phyloP scores from a whole-genome alignment of 2,113 vertebrate species.

The Labeo catla region DNA sequence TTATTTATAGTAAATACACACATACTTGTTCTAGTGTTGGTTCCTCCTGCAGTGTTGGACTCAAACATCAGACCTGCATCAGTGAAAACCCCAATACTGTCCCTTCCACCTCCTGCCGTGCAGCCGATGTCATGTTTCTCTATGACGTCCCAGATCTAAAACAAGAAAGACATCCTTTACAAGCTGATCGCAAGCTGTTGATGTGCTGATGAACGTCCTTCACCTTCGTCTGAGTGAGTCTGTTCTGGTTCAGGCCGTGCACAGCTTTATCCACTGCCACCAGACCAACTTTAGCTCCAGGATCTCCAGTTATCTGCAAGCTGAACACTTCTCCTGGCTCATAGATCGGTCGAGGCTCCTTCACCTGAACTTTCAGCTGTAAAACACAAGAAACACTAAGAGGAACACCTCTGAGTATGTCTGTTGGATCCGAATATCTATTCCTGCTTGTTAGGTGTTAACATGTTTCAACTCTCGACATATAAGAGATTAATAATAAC shows the following conservation, averaged over 20 bases:
- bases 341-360: slow-evolving; percentile 14
- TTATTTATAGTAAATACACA: neutral
- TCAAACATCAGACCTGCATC: slow-evolving; percentile 71
- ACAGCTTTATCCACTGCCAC: slow-evolving; percentile 74
- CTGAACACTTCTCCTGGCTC: slow-evolving; percentile 52
- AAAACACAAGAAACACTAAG: neutral
- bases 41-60: slow-evolving; percentile 60
- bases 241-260: slow-evolving; percentile 68
- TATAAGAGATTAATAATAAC: neutral
- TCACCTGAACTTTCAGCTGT: slow-evolving; percentile 62
- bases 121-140: slow-evolving; percentile 73
- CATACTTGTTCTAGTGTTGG: slow-evolving; percentile 59
- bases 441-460: neutral
- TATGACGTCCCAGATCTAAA: slow-evolving; percentile 72
- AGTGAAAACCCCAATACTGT: slow-evolving; percentile 70
- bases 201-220: neutral
- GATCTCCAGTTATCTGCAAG: slow-evolving; percentile 66
- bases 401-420: neutral
- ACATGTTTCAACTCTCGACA: neutral
- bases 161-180: neutral
- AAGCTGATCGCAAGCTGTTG: neutral
- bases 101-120: slow-evolving; percentile 68
- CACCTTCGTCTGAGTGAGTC: slow-evolving; percentile 73
- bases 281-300: slow-evolving; percentile 68
- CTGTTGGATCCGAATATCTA: neutral